phyloP scores from a whole-genome alignment of 2,797 vertebrate genomes.

The Sparidentex hasta region DNA sequence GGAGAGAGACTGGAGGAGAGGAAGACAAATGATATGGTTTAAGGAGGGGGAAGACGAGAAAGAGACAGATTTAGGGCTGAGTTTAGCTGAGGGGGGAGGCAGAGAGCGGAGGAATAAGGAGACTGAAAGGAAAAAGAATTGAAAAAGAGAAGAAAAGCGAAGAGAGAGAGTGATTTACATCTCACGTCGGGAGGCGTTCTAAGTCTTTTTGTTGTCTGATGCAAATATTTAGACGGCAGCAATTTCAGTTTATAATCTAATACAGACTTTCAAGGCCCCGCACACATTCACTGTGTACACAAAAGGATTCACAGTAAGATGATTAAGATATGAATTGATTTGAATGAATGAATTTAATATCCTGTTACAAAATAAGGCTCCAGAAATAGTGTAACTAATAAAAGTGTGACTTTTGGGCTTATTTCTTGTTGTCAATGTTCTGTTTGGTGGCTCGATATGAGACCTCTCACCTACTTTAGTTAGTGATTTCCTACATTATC shows the following conservation, averaged over 20 bases:
- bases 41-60: slow-evolving; percentile 21
- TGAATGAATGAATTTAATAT: slow-evolving; percentile 50
- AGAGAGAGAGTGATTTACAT: slow-evolving; percentile 29
- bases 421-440: not conserved
- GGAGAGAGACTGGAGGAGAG: slow-evolving; percentile 39
- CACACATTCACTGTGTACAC: not conserved
- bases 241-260: slow-evolving; percentile 25
- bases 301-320: slow-evolving; percentile 41
- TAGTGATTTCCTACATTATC: not conserved
- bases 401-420: not conserved
- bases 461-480: not conserved
- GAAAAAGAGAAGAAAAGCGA: not conserved
- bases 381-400: slow-evolving; percentile 29
- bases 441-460: not conserved
- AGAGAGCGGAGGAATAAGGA: not conserved
- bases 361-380: not conserved
- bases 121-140: slow-evolving; percentile 19
- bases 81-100: slow-evolving; percentile 42
- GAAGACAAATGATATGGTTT: slow-evolving; percentile 59
- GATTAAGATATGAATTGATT: slow-evolving; percentile 60
- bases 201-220: slow-evolving; percentile 30
- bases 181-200: slow-evolving; percentile 14
- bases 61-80: slow-evolving; percentile 56
- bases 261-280: not conserved
- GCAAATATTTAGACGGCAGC: slow-evolving; percentile 35